phyloP scores from a whole-genome alignment of 2,888 invertebrate genomes.

The Caenorhabditis panamensis region DNA sequence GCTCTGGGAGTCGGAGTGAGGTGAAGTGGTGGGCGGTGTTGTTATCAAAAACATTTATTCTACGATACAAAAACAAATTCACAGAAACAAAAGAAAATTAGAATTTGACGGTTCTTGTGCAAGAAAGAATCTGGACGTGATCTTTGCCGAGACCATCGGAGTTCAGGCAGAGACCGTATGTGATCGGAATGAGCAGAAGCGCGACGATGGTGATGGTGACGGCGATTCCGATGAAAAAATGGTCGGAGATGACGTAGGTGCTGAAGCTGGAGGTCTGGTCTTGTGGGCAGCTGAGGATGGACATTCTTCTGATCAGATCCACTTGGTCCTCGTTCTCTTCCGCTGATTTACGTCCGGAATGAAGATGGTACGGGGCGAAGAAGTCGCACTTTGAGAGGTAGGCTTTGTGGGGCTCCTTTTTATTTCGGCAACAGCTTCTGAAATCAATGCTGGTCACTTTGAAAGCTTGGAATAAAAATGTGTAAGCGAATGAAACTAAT shows the following conservation, averaged over 20 bases:
- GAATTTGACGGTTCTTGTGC: too few relatives aligned
- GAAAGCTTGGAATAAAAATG: background rate
- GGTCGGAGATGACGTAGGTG: background rate
- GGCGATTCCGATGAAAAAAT: background rate
- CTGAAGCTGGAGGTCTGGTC: background rate
- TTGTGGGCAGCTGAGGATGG: background rate
- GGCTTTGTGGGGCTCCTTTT: background rate
- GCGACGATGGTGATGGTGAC: background rate
- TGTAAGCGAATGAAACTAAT: too few relatives aligned
- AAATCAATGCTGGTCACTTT: background rate
- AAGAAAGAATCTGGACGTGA: too few relatives aligned
- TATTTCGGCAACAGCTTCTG: background rate
- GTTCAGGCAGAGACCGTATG: background rate
- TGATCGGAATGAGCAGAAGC: too few relatives aligned
- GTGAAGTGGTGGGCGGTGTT: too few relatives aligned
- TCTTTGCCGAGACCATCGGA: conserved; percentile 13
- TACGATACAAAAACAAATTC: too few relatives aligned
- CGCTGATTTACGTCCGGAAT: background rate
- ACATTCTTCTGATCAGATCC: background rate
- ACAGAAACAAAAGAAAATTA: too few relatives aligned
- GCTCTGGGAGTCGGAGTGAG: too few relatives aligned
- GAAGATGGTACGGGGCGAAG: background rate
- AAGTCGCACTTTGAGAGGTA: background rate
- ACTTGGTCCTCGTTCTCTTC: background rate
- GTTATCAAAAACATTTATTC: too few relatives aligned